These are phyloP conservation scores for Peucedramus taeniatus DNA, from an alignment of 2,113 vertebrate genomes.

Conservation along the genomic window DNA sequence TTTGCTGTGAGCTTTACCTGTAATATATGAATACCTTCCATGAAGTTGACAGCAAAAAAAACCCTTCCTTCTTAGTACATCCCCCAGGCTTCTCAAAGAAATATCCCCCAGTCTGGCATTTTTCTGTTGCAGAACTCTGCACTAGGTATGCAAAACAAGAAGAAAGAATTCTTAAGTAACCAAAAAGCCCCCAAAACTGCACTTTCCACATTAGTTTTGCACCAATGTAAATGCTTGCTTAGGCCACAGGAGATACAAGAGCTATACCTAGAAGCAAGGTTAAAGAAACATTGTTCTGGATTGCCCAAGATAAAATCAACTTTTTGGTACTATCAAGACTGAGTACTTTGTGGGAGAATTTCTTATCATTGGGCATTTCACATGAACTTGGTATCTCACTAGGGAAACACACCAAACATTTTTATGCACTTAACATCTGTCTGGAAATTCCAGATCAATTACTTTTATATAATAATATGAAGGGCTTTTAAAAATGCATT, in stretches of 20 bases:
- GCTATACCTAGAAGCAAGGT: neutral
- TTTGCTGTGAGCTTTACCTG: neutral
- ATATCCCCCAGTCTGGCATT: neutral
- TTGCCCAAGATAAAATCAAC: neutral
- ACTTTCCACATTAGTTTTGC: neutral
- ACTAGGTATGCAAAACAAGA: neutral
- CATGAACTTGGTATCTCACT: neutral
- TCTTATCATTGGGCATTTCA: neutral
- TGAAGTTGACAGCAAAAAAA: neutral
- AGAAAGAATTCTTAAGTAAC: neutral
- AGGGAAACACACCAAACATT: neutral
- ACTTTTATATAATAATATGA: neutral
- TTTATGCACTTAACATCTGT: neutral
- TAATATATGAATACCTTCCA: neutral
- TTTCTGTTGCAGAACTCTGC: neutral
- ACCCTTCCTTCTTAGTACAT: neutral
- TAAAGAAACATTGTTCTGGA: neutral
- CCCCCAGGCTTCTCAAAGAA: neutral
- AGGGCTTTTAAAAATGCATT: neutral
- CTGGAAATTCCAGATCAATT: neutral
- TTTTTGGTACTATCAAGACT: neutral
- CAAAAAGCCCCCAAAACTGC: rapidly evolving
- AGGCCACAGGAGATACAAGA: neutral
- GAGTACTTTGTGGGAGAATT: neutral
- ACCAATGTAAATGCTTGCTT: neutral